A percentile compares a stretch with the other conserved stretches of the same genome.
Conservation (phyloP, 64 coral and sea anemone genomes). For the Orbicella faveolata region DNA sequence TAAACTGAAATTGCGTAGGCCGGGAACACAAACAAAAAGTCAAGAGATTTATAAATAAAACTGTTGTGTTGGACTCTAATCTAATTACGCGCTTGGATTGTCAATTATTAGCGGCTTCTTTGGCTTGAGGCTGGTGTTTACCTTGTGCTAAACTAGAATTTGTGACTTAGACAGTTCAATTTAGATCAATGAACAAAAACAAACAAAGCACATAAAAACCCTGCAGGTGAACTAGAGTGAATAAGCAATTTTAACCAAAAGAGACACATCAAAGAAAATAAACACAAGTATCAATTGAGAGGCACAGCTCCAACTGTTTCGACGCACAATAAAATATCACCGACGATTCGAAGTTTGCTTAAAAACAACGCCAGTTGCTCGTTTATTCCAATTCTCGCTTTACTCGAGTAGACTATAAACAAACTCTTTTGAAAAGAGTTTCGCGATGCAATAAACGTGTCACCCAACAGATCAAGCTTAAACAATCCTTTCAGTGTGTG, state of each 20-base stretch:
- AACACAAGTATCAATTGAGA: background rate
- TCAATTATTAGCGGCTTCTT: background rate
- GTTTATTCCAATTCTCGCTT: background rate
- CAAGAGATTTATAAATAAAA: background rate
- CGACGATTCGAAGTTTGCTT: background rate
- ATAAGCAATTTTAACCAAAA: background rate
- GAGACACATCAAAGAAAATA: background rate
- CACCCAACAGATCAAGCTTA: background rate
- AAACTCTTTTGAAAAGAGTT: constrained; percentile 13
- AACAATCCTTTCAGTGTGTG: background rate
- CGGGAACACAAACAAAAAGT: too few relatives aligned
- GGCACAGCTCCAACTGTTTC: background rate
- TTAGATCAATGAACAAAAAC: background rate
- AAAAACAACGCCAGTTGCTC: background rate
- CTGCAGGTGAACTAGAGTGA: background rate
- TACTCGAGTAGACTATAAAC: background rate
- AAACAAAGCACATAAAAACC: background rate
- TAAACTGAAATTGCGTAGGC: too few relatives aligned
- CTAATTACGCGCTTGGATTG: background rate
- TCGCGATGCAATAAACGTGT: background rate
- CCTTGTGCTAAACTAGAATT: background rate
- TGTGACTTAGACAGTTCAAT: background rate
- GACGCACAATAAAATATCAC: background rate
- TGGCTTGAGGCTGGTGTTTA: background rate
- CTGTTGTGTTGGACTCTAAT: background rate